Evolutionary conservation across 2,797 vertebrate species (phyloP), one percentile per base, ranked within the genome.

Genomic region (Eospalax fontanierii): DNA sequence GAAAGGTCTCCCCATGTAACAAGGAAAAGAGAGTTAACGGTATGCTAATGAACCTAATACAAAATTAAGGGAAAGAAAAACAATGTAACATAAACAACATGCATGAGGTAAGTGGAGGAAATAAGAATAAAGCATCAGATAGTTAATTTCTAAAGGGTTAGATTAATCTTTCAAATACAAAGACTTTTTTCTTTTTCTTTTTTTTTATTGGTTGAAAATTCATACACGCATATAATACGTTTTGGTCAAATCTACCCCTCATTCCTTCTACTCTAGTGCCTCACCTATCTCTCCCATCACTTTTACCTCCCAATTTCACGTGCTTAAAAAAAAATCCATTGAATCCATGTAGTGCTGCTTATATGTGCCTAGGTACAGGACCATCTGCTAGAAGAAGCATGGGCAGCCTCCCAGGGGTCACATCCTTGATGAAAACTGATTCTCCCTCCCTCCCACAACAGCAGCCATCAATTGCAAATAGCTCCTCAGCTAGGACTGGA

Each of bases 111-210:
- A 82, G 33, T 35, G 26, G 57, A 88, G 92, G 19, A 88, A 73
- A 82, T 18, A 73, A 87, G 22, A 80, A 43, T 80, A 43, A 86
- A 85, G 10, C n/a, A n/a, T 14, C 26, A 61, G 4, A 19, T 40
- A 66, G 33, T 87, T 61, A 75, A 12, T 66, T 35, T 15, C 76
- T 10, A 79, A 65, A 22, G 22, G 10, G 19, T 24, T 86, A 57
- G 38, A 73, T 74, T 83, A 57, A n/a, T 71, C 80, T 75, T 87
- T 94, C 33, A 81, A 79, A 91, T 68, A 68, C 75, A 82, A 88
- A 91, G 16, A 74, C 14, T 78, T 57, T 15, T 75, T 75, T 46
- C 19, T 28, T 76, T 78, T 18, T 78, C 54, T 54, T 57, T 54
- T 57, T 24, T 33, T 4, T 5, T 54, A 15, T 12, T 22, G 65